Percentiles rank a stretch among this genome's conserved stretches.
Conservation (phyloP, 2,888 invertebrate genomes). For the Emmelina monodactyla region DNA sequence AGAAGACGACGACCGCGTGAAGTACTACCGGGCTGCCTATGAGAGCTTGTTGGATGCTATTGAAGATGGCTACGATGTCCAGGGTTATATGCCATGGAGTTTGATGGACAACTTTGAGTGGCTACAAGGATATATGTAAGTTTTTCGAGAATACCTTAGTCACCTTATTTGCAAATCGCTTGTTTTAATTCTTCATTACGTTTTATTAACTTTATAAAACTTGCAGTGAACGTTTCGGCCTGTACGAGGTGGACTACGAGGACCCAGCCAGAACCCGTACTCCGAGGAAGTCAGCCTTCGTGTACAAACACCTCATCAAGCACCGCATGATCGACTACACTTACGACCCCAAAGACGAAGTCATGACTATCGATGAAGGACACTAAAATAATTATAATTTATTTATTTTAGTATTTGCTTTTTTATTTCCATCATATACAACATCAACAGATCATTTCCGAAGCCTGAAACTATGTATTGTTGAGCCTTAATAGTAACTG, state of each 20-base stretch:
- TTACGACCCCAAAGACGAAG: conserved; percentile 5
- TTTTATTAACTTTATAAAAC: too few species aligned
- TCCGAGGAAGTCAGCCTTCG: conserved; percentile 59
- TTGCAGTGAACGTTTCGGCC: conserved; percentile 32
- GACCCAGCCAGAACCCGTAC: conserved; percentile 58
- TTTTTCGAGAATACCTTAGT: too few species aligned
- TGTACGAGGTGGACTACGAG: conserved; percentile 68
- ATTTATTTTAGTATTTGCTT: too few species aligned
- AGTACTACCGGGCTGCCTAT: conserved; percentile 46
- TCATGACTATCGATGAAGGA: conserved; percentile 6
- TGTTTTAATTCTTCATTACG: too few species aligned
- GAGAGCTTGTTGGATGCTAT: conserved; percentile 43
- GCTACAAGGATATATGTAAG: conserved; percentile 63
- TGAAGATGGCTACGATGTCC: conserved; percentile 48
- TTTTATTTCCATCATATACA: too few species aligned
- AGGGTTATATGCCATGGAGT: conserved; percentile 69
- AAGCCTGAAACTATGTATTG: too few species aligned
- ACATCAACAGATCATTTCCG: too few species aligned
- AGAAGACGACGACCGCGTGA: conserved; percentile 48
- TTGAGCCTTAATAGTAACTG: too few species aligned
- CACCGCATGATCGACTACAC: conserved; percentile 18
- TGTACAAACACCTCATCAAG: conserved; percentile 42
- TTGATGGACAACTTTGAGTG: conserved; percentile 74
- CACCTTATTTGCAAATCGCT: too few species aligned
- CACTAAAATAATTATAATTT: too few species aligned